A percentile compares a stretch with the other conserved stretches of the same genome.
Evolutionary conservation across 2,797 vertebrate genomes (phyloP).

Genomic region (Notoglanidium macrostoma): DNA sequence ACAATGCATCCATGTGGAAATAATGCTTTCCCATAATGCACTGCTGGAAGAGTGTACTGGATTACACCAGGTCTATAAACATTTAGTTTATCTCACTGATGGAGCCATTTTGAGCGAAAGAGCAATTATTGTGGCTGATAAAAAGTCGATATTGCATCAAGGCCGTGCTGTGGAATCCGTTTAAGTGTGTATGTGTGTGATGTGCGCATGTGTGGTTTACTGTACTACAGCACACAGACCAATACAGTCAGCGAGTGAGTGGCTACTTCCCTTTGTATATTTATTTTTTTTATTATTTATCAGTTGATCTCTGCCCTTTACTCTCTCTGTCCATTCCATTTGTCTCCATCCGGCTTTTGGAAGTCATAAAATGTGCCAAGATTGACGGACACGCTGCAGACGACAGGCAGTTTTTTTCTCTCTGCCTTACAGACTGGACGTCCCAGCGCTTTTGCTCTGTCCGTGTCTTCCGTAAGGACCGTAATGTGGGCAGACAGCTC

Average conservation of each 20-base stretch:
- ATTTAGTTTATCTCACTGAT: slow-evolving; percentile 52
- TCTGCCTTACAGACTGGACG: slow-evolving; percentile 41
- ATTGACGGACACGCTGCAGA: slow-evolving; percentile 44
- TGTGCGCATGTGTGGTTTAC: slow-evolving; percentile 16
- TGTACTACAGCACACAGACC: background rate
- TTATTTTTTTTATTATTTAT: slow-evolving; percentile 47
- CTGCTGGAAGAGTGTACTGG: slow-evolving; percentile 31
- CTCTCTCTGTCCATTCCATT: slow-evolving; percentile 16
- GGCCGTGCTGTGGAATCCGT: slow-evolving; percentile 17
- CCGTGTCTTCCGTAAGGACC: slow-evolving; percentile 47
- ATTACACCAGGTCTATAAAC: slow-evolving; percentile 48
- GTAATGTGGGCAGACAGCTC: slow-evolving; percentile 52
- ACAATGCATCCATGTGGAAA: background rate
- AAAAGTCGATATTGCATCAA: slow-evolving; percentile 53
- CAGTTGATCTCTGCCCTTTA: slow-evolving; percentile 44
- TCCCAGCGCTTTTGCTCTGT: slow-evolving; percentile 30
- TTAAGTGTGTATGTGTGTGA: background rate
- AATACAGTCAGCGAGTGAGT: slow-evolving; percentile 14
- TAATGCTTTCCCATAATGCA: slow-evolving; percentile 25
- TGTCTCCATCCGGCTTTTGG: slow-evolving; percentile 23
- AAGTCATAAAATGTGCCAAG: slow-evolving; percentile 45
- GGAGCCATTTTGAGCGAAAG: slow-evolving; percentile 42
- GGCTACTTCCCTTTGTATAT: slow-evolving; percentile 65
- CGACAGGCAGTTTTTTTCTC: slow-evolving; percentile 41
- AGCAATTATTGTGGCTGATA: slow-evolving; percentile 56